These are phyloP conservation scores for Danaus plexippus DNA, from an alignment of 1,140 invertebrate species.

Conservation along the genomic window DNA sequence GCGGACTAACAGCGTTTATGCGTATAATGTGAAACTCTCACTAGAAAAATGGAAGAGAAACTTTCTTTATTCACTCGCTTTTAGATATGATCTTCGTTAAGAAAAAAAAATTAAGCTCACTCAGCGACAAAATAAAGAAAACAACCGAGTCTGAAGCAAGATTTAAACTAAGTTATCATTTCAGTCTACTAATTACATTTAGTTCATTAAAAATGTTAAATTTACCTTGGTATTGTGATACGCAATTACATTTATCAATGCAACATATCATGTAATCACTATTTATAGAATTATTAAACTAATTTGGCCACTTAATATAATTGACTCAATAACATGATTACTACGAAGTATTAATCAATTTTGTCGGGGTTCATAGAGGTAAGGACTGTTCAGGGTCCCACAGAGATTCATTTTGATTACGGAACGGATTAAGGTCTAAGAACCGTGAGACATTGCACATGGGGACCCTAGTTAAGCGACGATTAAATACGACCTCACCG, in stretches of 20 bases:
- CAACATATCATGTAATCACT: too few species aligned
- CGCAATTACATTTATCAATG: too few species aligned
- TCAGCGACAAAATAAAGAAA: conserved; percentile 15
- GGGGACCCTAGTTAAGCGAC: conserved; percentile 39
- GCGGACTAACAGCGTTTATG: conserved; percentile 29
- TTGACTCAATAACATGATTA: too few species aligned
- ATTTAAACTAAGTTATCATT: too few species aligned
- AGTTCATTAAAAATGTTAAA: too few species aligned
- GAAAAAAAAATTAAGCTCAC: conserved; percentile 21
- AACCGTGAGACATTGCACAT: conserved; percentile 47
- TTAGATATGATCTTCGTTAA: conserved; percentile 21
- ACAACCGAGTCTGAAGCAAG: too few species aligned
- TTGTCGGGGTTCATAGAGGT: conserved; percentile 26
- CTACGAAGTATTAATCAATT: conserved; percentile 24
- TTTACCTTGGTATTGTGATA: too few species aligned
- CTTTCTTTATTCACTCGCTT: conserved; percentile 20
- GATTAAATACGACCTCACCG: conserved; percentile 35
- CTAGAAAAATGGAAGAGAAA: conserved; percentile 14
- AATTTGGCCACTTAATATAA: too few species aligned
- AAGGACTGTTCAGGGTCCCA: conserved; percentile 24
- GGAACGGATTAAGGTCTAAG: conserved; percentile 49
- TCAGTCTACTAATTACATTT: too few species aligned
- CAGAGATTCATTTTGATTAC: conserved; percentile 41
- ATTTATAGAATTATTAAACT: too few species aligned
- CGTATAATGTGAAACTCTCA: conserved; percentile 27